These are phyloP conservation scores for Homarus americanus DNA, from an alignment of 1,140 invertebrate genomes.

Conservation along the genomic window DNA sequence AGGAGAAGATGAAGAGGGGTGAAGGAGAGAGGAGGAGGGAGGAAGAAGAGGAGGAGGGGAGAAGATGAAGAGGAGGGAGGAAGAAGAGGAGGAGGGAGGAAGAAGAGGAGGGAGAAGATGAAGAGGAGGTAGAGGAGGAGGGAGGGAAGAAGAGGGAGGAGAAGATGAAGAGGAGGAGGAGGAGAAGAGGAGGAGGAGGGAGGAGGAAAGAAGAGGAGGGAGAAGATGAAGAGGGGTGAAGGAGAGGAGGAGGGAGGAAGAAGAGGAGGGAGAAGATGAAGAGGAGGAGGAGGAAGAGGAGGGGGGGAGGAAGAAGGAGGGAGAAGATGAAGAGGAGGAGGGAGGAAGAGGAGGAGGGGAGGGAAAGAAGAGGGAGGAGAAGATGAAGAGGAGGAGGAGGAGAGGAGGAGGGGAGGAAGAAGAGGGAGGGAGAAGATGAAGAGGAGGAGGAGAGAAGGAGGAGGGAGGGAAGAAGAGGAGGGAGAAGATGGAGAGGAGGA, in stretches of 20 bases:
- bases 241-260: not conserved
- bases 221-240: not conserved
- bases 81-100: not conserved
- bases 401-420: not conserved
- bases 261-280: not conserved
- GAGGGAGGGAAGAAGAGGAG: not conserved
- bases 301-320: not conserved
- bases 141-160: not conserved
- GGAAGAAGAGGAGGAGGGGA: not conserved
- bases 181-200: not conserved
- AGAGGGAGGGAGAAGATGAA: not conserved
- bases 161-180: not conserved
- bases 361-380: not conserved
- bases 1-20: not conserved
- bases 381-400: not conserved
- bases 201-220: not conserved
- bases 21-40: not conserved
- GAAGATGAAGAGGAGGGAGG: not conserved
- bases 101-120: not conserved
- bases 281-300: not conserved
- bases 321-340: not conserved
- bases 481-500: not conserved
- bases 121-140: not conserved
- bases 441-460: not conserved
- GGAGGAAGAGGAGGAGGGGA: no score